A percentile compares a stretch with the other conserved stretches of the same genome.
Conservation (phyloP, 2,797 vertebrate genomes). For the Gymnoscopelus microlampas region DNA sequence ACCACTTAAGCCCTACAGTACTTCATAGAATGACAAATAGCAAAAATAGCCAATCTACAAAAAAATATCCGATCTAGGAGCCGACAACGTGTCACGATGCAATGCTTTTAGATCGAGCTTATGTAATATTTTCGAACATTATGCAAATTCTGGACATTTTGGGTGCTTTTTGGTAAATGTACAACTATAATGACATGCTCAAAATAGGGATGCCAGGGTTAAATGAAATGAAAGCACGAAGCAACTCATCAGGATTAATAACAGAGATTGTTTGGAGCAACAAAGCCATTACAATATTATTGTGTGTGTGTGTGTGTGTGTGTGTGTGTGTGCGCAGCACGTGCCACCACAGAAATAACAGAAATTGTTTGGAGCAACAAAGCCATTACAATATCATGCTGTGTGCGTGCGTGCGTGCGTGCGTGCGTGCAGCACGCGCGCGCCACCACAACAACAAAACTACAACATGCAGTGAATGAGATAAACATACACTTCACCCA, state of each 20-base stretch:
- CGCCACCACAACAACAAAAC: too few relatives aligned
- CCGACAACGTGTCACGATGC: constrained; percentile 26
- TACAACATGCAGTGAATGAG: too few relatives aligned
- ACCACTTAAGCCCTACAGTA: too few relatives aligned
- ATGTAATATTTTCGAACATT: too few relatives aligned
- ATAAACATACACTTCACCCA: too few relatives aligned
- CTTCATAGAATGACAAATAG: constrained; percentile 19
- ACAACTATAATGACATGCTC: too few relatives aligned
- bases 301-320: not conserved
- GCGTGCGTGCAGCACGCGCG: not conserved
- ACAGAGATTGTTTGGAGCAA: not conserved
- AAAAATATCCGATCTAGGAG: constrained; percentile 27
- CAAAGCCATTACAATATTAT: not conserved
- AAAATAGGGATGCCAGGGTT: too few relatives aligned
- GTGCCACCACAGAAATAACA: too few relatives aligned
- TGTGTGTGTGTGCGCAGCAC: not conserved
- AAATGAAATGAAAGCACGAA: constrained; percentile 34
- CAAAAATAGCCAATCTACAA: constrained; percentile 30
- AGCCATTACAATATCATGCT: constrained; percentile 1
- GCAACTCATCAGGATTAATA: constrained; percentile 33
- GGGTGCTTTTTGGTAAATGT: too few relatives aligned
- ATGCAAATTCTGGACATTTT: too few relatives aligned
- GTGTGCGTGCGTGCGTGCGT: not conserved
- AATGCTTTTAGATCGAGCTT: too few relatives aligned
- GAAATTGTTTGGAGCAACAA: not conserved